A percentile compares a stretch with the other conserved stretches of the same genome.
Conservation (phyloP, 2,113 vertebrate species). For the Dromas ardeola region DNA sequence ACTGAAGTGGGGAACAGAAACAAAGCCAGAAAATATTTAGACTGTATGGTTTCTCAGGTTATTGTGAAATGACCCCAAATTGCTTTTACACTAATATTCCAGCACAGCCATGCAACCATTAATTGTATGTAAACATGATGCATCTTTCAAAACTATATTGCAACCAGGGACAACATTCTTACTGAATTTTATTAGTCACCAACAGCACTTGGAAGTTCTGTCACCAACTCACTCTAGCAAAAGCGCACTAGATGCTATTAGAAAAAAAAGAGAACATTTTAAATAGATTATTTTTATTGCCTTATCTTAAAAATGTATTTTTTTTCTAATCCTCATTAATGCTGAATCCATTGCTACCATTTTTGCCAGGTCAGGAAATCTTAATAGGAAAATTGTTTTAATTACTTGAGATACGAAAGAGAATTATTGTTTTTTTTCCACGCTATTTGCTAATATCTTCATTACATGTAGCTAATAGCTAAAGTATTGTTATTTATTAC, state of each 20-base stretch:
- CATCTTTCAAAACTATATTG: background rate
- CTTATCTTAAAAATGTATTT: background rate
- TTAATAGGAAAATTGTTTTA: background rate
- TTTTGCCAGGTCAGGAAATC: background rate
- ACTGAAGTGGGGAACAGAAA: background rate
- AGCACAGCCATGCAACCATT: background rate
- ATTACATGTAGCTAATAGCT: background rate
- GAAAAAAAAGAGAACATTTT: background rate
- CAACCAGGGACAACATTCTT: background rate
- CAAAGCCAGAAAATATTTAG: background rate
- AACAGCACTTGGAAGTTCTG: background rate
- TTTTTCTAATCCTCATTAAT: background rate
- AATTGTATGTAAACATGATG: background rate
- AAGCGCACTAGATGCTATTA: accelerated
- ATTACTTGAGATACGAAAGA: background rate
- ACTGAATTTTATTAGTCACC: background rate
- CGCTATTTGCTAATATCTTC: background rate
- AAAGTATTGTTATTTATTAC: background rate
- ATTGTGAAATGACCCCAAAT: background rate
- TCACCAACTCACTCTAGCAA: background rate
- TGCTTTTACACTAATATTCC: background rate
- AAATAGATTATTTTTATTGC: background rate
- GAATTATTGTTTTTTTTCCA: background rate
- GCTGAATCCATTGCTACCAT: background rate
- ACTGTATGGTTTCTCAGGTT: background rate